A percentile compares a stretch with the other conserved stretches of the same genome.
Evolutionary conservation across 1,140 invertebrate species (phyloP).

Genomic region (Dendrolimus kikuchii): DNA sequence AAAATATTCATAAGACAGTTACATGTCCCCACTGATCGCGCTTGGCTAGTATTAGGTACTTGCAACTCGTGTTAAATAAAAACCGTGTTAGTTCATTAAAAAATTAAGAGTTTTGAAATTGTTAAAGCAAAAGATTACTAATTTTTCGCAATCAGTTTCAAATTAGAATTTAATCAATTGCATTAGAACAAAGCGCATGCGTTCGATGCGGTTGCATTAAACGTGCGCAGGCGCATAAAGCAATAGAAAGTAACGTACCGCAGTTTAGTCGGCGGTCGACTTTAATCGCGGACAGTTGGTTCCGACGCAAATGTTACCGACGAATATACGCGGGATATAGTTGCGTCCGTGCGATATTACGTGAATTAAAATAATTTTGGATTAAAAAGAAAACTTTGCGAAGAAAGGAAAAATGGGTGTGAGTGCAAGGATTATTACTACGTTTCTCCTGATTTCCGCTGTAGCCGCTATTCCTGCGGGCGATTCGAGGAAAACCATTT

Average conservation of each 20-base stretch:
- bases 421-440: constrained; percentile 50
- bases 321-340: constrained; percentile 54
- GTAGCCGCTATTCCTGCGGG: constrained; percentile 45
- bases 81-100: no score
- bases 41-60: no score
- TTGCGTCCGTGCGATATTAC: constrained; percentile 43
- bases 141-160: no score
- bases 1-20: no score
- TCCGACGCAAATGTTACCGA: constrained; percentile 62
- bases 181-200: neutral
- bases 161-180: no score
- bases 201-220: constrained; percentile 17
- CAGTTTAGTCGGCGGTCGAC: constrained; percentile 53
- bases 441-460: constrained; percentile 48
- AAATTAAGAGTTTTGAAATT: no score
- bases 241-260: constrained; percentile 53
- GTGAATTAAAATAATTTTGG: constrained; percentile 15
- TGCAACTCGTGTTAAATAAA: no score
- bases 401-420: constrained; percentile 46
- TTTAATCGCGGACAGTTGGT: constrained; percentile 26
- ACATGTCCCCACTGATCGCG: no score
- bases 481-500: constrained; percentile 29
- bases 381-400: constrained; percentile 12
- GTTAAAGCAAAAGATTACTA: no score
- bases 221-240: constrained; percentile 45